A percentile compares a stretch with the other conserved stretches of the same genome.
Evolutionary conservation across 1,140 invertebrate species (phyloP).

Genomic region (Orchesella cincta): DNA sequence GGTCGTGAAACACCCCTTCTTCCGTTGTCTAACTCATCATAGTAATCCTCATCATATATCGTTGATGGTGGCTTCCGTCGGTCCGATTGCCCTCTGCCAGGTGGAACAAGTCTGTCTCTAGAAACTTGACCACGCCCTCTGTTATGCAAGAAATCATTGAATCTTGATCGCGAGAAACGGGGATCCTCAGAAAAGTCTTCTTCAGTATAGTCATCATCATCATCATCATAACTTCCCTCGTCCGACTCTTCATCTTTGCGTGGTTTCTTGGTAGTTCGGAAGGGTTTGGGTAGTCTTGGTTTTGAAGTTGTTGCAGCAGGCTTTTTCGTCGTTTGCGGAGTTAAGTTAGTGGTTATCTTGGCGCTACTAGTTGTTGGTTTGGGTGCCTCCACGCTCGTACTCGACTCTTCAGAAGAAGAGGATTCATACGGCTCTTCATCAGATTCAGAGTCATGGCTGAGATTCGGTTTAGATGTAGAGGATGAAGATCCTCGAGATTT

Average conservation of each 20-base stretch:
- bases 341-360: no score
- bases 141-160: no score
- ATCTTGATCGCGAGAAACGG: no score
- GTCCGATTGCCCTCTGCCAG: no score
- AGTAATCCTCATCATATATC: conserved; percentile 7
- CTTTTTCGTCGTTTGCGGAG: neutral
- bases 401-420: neutral
- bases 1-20: neutral
- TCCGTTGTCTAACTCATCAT: neutral
- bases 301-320: neutral
- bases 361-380: neutral
- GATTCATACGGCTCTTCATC: neutral
- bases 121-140: no score
- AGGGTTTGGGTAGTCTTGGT: neutral
- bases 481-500: neutral
- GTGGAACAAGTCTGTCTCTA: no score
- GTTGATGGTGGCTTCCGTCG: no score
- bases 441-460: neutral
- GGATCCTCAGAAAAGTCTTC: conserved; percentile 1
- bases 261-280: neutral
- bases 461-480: neutral
- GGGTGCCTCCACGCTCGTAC: neutral
- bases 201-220: neutral
- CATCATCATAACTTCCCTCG: neutral
- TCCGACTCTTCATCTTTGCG: neutral